Evolutionary conservation across 30 jellyfish, hydroid and myxozoan genomes (phyloP).

Genomic region (Turritopsis rubra): DNA sequence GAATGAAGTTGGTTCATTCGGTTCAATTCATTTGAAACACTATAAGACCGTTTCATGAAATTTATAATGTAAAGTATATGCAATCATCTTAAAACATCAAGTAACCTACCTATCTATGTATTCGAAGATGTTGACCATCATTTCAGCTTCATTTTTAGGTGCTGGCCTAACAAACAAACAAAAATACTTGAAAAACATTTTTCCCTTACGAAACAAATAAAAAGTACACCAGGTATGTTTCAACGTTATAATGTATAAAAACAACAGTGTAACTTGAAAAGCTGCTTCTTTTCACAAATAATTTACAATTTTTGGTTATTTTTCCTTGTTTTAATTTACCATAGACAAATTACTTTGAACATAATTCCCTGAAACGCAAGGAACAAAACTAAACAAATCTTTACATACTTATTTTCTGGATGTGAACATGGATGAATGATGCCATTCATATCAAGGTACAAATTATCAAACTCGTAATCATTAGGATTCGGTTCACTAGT

Average conservation of each 20-base stretch:
- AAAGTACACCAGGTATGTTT: too few species aligned
- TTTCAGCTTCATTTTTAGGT: slow-evolving; percentile 92
- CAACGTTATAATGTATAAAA: too few species aligned
- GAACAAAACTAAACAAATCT: background rate
- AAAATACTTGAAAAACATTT: background rate
- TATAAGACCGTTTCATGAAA: background rate
- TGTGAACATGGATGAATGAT: slow-evolving; percentile 98
- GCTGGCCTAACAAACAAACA: slow-evolving; percentile 70
- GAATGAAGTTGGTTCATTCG: slow-evolving; percentile 3
- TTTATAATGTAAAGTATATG: too few species aligned
- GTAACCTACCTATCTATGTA: slow-evolving; percentile 99
- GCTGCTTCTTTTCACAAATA: too few species aligned
- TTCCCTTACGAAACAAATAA: too few species aligned
- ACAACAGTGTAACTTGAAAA: too few species aligned
- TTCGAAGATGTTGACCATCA: slow-evolving; percentile 89
- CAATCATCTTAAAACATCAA: too few species aligned
- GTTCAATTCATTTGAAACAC: background rate
- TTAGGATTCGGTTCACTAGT: slow-evolving; percentile 86
- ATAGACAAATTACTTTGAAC: too few species aligned
- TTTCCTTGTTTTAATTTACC: too few species aligned
- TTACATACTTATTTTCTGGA: slow-evolving; percentile 94
- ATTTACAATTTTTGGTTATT: too few species aligned
- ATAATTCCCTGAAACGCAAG: background rate
- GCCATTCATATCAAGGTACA: slow-evolving; percentile 97
- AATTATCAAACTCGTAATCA: slow-evolving; percentile 86